Evolutionary conservation across 2,797 vertebrate species (phyloP).

Genomic region (Chaenodraco wilsoni): DNA sequence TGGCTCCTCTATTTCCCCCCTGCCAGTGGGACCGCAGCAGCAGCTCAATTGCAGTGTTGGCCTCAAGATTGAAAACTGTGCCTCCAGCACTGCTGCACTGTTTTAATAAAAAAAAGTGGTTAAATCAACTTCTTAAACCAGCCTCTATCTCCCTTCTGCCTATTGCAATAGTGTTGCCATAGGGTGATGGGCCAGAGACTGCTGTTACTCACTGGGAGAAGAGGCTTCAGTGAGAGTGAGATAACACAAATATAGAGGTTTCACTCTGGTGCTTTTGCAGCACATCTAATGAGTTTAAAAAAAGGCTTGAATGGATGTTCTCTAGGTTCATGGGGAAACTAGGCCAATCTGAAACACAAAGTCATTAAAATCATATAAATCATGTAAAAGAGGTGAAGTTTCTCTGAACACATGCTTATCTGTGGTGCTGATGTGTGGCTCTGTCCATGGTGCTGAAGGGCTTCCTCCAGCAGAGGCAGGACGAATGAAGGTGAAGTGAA

Average conservation of each 20-base stretch:
- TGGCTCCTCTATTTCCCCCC: constrained; percentile 21
- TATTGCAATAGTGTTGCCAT: constrained; percentile 26
- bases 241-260: constrained; percentile 35
- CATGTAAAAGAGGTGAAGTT: neutral
- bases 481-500: constrained; percentile 50
- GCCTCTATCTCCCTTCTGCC: neutral
- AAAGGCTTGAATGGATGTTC: constrained; percentile 12
- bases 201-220: constrained; percentile 21
- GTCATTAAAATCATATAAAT: neutral
- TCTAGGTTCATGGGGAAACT: constrained; percentile 6
- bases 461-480: constrained; percentile 23
- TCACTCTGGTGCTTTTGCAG: constrained; percentile 20
- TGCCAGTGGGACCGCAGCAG: constrained; percentile 37
- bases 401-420: neutral
- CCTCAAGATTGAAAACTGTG: constrained; percentile 43
- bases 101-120: constrained; percentile 57
- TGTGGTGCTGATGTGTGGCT: neutral
- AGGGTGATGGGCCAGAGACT: constrained; percentile 18
- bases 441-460: constrained; percentile 66
- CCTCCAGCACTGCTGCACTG: constrained; percentile 32
- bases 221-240: constrained; percentile 40
- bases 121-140: constrained; percentile 36
- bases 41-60: constrained; percentile 42
- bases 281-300: constrained; percentile 17
- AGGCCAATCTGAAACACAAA: constrained; percentile 6